Base-by-base conservation (phyloP, 2,113 vertebrate genomes). In the Stomatorhinus ivindoensis region DNA sequence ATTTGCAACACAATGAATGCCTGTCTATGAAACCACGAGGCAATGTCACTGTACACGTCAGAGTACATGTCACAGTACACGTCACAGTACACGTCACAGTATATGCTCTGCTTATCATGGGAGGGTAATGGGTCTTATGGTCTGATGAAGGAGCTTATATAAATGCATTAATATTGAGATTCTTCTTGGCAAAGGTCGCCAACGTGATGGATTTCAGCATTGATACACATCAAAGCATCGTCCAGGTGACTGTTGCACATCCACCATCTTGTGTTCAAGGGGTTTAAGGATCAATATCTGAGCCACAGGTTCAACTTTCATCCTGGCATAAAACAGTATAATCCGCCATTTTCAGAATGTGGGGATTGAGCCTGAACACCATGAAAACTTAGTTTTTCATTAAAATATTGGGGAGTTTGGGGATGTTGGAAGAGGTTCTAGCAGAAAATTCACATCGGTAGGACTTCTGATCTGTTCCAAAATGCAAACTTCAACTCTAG, bases 81-180 rank as follows among this genome's bases (percentile, higher is more conserved):
- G n/a, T n/a, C n/a, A n/a, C n/a, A n/a, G n/a, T n/a, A n/a, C n/a
- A n/a, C n/a, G n/a, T n/a, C 61, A 84, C 21, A 83, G 88, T 46
- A 39, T 9, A 27, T 48, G 65, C 47, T 88, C 93, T 92, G 94
- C 92, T 94, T 92, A 94, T 93, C 93, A 92, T 92, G 89, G 92
- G 73, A 80, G 73, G 87, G 91, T 94, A 95, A 95, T 93, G 76
- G 93, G 90, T 91, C 91, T 90, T 91, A 89, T 92, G 93, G 92
- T 91, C 92, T 93, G 92, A 92, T 93, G 92, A 94, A 94, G 94
- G 92, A 94, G 93, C 92, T 93, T 94, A 93, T 92, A 93, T 94
- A 94, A 95, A 94, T 91, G 92, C 91, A 90, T 93, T 96, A 95
- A 95, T 95, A 93, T 95, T 96, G 95, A 94, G 95, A 95, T 96